Base-by-base conservation (phyloP, 2,113 vertebrate species). In the Indicator maculatus region DNA sequence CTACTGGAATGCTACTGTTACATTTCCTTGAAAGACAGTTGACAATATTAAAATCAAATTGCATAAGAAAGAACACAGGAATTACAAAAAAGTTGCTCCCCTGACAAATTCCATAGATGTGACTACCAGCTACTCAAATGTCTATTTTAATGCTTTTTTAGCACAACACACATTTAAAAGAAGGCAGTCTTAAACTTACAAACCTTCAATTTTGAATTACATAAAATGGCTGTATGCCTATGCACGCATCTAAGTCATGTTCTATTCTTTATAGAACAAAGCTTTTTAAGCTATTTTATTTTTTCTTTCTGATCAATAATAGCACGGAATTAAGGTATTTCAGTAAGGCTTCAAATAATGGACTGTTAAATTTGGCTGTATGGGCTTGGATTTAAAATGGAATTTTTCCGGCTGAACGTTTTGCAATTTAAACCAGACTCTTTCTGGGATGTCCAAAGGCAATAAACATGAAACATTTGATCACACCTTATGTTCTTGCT, bases 401-500 rank as follows among this genome's bases (percentile, higher is more conserved):
- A 80, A 63, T 70, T 85, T 95, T 91, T 94, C 92, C 82, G 87
- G 75, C 64, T 60, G 82, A 95, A 88, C 45, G 71, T 93, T 93
- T 63, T 92, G 90, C 88, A 84, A 89, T 77, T 90, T 86, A 83
- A 87, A 93, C 76, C 75, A 87, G 73, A 77, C 59, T 78, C 82
- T 86, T 93, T 88, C 89, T 92, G 75, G 45, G 52, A 91, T 91
- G 64, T 87, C 91, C 91, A 95, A 96, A 92, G 59, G 84, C 91
- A 96, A 92, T 93, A 92, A 91, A 74, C 88, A 92, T 31, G 56
- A 95, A 93, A 88, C 86, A 84, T 77, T 86, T 50, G 76, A 95
- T 86, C 88, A 84, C 5, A 5, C 83, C 78, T 85, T 71, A 91
- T 77, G 91, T 64, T 94, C 91, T 92, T 89, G 58, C 53, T 96